Evolutionary conservation across 2,797 vertebrate genomes (phyloP).

Genomic region (Sphenopsis melanotis): DNA sequence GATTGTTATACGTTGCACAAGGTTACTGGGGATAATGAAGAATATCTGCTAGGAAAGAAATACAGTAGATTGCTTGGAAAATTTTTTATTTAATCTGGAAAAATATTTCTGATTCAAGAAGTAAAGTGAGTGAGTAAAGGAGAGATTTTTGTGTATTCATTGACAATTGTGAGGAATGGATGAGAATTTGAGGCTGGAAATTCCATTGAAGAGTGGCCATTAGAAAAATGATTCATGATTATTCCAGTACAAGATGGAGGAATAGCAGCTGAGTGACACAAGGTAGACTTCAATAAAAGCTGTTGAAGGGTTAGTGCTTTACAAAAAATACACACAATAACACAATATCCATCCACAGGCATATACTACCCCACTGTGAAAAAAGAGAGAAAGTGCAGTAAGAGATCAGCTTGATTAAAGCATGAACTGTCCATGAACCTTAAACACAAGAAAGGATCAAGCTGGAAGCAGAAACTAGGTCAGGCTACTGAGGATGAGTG

Average conservation of each 20-base stretch:
- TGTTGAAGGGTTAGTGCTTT: not conserved
- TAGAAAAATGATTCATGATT: not conserved
- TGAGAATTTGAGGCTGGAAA: not conserved
- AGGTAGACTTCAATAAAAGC: not conserved
- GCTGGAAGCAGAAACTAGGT: conserved; percentile 40
- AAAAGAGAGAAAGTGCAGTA: not conserved
- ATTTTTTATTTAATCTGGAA: not conserved
- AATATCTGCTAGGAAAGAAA: not conserved
- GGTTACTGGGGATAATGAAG: not conserved
- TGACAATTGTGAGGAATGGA: not conserved
- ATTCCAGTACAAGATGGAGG: not conserved
- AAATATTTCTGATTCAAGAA: not conserved
- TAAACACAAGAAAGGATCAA: not conserved
- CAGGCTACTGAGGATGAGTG: not conserved
- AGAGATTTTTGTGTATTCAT: not conserved
- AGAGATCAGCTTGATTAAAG: not conserved
- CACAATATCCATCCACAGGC: not conserved
- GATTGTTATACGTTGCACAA: not conserved
- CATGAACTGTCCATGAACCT: conserved; percentile 15
- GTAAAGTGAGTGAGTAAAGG: not conserved
- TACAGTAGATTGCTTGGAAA: not conserved
- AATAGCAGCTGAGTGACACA: not conserved
- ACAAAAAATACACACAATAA: not conserved
- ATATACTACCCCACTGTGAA: not conserved
- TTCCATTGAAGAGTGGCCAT: not conserved